A percentile compares a stretch with the other conserved stretches of the same genome.
These are phyloP conservation scores for Junonia oenone DNA, from an alignment of 2,888 invertebrate species.

Conservation along the genomic window DNA sequence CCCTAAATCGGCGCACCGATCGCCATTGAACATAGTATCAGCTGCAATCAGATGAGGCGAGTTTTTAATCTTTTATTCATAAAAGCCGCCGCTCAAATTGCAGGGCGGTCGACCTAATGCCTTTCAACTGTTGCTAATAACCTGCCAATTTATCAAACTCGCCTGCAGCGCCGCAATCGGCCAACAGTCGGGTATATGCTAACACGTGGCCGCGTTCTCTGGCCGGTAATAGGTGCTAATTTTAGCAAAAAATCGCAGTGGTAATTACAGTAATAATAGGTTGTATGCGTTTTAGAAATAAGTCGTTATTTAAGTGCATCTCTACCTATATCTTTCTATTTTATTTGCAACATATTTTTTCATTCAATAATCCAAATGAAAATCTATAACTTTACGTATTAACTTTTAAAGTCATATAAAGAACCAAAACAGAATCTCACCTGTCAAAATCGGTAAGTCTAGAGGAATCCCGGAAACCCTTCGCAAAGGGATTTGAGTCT, in stretches of 20 bases:
- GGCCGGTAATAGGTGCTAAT: constrained; percentile 28
- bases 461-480: constrained; percentile 97
- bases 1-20: constrained; percentile 46
- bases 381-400: no score
- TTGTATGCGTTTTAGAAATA: constrained; percentile 17
- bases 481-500: constrained; percentile 98
- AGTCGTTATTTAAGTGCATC: background rate
- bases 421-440: no score
- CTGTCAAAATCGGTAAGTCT: constrained; percentile 95
- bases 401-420: no score
- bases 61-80: constrained; percentile 73
- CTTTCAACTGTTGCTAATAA: constrained; percentile 80
- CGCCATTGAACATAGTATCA: constrained; percentile 51
- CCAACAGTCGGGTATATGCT: constrained; percentile 17
- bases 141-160: constrained; percentile 78
- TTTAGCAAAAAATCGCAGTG: constrained; percentile 23
- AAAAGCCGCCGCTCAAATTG: constrained; percentile 67
- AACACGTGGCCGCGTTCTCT: constrained; percentile 18
- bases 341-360: background rate
- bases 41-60: constrained; percentile 59
- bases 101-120: constrained; percentile 76
- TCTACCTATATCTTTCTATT: background rate
- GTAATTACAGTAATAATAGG: constrained; percentile 15
- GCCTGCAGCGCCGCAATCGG: constrained; percentile 44
- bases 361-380: background rate